Evolutionary conservation across 2,113 vertebrate genomes (phyloP).

Genomic region (Cochlearius cochlearius): DNA sequence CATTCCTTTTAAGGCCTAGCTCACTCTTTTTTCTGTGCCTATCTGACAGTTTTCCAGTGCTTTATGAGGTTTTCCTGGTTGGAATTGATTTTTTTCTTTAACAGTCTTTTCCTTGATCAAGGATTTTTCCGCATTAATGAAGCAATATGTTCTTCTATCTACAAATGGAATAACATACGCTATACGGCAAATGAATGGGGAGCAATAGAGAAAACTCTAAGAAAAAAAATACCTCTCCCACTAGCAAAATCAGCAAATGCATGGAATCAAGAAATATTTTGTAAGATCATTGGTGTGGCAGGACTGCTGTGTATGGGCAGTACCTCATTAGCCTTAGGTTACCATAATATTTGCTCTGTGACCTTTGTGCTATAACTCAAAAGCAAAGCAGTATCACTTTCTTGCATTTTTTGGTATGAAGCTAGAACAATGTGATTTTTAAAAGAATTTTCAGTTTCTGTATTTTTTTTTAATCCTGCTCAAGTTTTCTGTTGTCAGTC

Average conservation of each 20-base stretch:
- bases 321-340: background rate
- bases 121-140: background rate
- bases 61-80: background rate
- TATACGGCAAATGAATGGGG: background rate
- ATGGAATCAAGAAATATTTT: background rate
- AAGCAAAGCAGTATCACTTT: background rate
- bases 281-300: rapidly evolving
- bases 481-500: background rate
- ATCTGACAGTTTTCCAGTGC: background rate
- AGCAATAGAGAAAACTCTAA: background rate
- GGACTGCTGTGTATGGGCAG: background rate
- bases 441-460: background rate
- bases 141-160: background rate
- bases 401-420: background rate
- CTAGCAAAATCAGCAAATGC: background rate
- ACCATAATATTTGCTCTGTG: background rate
- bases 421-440: background rate
- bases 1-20: background rate
- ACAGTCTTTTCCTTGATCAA: background rate
- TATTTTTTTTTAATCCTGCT: background rate
- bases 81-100: background rate
- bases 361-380: background rate
- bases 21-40: background rate
- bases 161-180: background rate
- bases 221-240: background rate